These are phyloP conservation scores for Agrypnus murinus DNA, from an alignment of 2,888 invertebrate genomes.

Conservation along the genomic window DNA sequence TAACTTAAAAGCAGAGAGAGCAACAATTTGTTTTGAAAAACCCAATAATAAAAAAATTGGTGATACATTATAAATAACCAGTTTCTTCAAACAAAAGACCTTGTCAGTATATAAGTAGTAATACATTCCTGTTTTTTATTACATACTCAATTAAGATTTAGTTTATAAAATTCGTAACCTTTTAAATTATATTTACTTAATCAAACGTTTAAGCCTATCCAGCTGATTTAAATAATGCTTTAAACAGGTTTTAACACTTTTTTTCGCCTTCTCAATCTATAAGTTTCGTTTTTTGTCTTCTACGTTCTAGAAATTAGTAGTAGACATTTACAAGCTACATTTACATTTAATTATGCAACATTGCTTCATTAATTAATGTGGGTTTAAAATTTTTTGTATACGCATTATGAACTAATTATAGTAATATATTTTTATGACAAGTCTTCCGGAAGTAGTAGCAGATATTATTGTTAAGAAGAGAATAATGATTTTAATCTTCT, in stretches of 20 bases:
- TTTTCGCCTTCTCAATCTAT: background rate
- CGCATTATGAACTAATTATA: slow-evolving; percentile 10
- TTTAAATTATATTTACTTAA: slow-evolving; percentile 7
- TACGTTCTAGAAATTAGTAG: slow-evolving; percentile 19
- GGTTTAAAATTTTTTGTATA: background rate
- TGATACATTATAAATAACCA: no score
- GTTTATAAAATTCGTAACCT: background rate
- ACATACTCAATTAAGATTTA: no score
- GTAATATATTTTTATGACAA: slow-evolving; percentile 3
- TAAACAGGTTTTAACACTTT: slow-evolving; percentile 18
- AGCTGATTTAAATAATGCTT: slow-evolving; percentile 13
- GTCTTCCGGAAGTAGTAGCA: slow-evolving; percentile 14
- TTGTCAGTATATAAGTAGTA: no score
- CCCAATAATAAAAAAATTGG: no score
- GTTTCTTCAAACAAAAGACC: no score
- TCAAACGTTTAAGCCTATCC: slow-evolving; percentile 12
- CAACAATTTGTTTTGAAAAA: no score
- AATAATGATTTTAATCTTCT: background rate
- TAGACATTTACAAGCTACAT: background rate
- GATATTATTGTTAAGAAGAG: no score
- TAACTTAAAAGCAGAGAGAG: no score
- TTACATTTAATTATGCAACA: slow-evolving; percentile 31
- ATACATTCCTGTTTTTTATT: no score
- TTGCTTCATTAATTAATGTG: slow-evolving; percentile 21
- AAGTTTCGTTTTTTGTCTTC: no score